These are phyloP conservation scores for Proteles cristata DNA, from an alignment of 2,113 vertebrate species.

Conservation along the genomic window DNA sequence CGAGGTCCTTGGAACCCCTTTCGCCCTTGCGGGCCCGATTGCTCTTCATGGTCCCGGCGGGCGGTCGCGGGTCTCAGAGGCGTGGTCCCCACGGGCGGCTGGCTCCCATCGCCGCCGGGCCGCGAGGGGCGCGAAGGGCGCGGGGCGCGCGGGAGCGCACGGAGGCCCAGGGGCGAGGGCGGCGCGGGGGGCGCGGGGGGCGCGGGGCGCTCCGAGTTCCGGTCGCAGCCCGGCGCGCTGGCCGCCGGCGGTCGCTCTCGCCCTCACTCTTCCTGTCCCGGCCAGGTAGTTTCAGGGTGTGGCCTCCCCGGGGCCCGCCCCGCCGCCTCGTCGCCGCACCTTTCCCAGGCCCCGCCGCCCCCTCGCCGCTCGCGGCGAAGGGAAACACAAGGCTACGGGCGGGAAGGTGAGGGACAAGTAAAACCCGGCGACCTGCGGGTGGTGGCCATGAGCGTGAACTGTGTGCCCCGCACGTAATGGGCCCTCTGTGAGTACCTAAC, in stretches of 20 bases:
- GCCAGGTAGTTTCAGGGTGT: conserved; percentile 81
- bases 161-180: background rate
- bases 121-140: background rate
- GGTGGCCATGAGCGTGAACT: background rate
- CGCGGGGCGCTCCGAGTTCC: background rate
- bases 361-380: too few relatives aligned
- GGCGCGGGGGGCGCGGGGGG: background rate
- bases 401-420: fast-evolving
- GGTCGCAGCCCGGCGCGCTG: conserved; percentile 6
- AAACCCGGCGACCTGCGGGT: fast-evolving
- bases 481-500: fast-evolving
- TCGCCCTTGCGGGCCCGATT: conserved; percentile 23
- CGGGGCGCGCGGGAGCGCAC: background rate
- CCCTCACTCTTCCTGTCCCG: conserved; percentile 33
- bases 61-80: conserved; percentile 24
- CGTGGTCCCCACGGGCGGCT: background rate
- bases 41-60: conserved; percentile 65
- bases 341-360: background rate
- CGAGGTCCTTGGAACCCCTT: conserved; percentile 1
- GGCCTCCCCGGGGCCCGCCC: conserved; percentile 48
- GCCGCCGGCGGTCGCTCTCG: background rate
- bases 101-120: conserved; percentile 65
- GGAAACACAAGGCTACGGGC: background rate
- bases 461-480: fast-evolving
- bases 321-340: background rate